phyloP scores from a whole-genome alignment of 2,888 invertebrate species.

The Rhagium mordax region DNA sequence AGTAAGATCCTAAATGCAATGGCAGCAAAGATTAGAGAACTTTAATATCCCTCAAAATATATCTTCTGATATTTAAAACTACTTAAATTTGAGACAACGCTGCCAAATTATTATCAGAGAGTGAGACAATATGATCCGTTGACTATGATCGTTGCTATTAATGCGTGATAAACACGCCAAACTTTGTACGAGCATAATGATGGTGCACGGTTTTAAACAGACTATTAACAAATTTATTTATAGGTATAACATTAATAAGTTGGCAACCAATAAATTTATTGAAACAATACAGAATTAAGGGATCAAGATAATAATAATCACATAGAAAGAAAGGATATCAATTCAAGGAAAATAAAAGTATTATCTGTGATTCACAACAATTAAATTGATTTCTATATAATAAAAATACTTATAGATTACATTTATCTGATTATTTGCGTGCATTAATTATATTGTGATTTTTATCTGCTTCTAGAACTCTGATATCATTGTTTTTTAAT shows the following conservation, averaged over 20 bases:
- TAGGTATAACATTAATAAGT: neutral
- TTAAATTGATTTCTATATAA: slow-evolving; percentile 28
- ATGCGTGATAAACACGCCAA: neutral
- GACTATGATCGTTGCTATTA: neutral
- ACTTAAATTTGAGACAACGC: too few relatives aligned
- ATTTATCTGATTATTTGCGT: slow-evolving; percentile 14
- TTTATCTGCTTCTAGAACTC: slow-evolving; percentile 21
- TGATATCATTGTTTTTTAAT: neutral
- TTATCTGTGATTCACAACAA: slow-evolving; percentile 12
- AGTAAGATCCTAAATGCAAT: too few relatives aligned
- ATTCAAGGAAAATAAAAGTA: neutral
- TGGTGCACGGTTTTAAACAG: neutral
- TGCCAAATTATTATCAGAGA: too few relatives aligned
- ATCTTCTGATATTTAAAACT: too few relatives aligned
- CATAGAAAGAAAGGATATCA: neutral
- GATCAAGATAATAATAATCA: neutral
- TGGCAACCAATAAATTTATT: neutral
- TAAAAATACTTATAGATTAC: slow-evolving; percentile 16
- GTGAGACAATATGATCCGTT: neutral
- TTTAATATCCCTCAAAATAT: too few relatives aligned
- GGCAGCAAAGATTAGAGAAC: too few relatives aligned
- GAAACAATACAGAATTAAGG: neutral
- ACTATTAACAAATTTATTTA: neutral
- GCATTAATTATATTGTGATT: slow-evolving; percentile 18
- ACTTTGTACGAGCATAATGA: neutral